Percentiles rank a stretch among this genome's conserved stretches.
Conservation (phyloP, 2,113 vertebrate genomes). For the Bambusicola thoracicus region DNA sequence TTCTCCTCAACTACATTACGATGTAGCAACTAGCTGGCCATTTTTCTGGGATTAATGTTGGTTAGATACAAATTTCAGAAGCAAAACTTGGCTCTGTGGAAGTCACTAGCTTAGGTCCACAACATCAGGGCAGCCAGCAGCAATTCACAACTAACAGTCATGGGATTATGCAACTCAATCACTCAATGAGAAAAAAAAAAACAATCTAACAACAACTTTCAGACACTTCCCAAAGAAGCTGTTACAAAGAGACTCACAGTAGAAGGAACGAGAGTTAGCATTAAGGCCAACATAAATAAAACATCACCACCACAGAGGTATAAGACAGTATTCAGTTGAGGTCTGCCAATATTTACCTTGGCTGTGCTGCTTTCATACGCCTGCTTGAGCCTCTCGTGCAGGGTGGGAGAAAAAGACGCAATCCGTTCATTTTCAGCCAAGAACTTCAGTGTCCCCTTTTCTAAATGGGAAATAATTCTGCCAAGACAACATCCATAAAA, state of each 20-base stretch:
- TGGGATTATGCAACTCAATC: background rate
- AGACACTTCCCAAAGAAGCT: background rate
- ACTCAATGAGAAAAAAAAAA: background rate
- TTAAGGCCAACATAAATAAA: background rate
- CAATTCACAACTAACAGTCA: background rate
- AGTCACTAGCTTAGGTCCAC: background rate
- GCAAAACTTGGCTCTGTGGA: background rate
- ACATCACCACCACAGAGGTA: background rate
- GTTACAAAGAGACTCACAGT: background rate
- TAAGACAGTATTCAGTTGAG: background rate
- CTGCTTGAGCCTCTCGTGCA: constrained; percentile 84
- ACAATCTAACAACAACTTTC: background rate
- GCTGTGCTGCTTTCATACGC: constrained; percentile 88
- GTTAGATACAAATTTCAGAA: background rate
- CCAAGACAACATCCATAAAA: constrained; percentile 7
- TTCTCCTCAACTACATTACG: background rate
- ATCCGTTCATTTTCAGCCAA: constrained; percentile 95
- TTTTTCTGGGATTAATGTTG: background rate
- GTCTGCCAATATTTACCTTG: constrained; percentile 80
- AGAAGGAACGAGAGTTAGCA: background rate
- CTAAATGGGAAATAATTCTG: constrained; percentile 89
- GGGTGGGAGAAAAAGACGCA: constrained; percentile 85
- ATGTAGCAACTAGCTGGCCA: background rate
- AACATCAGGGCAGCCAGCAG: background rate
- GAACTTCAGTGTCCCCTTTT: constrained; percentile 91